Conservation (phyloP, 2,113 vertebrate species). For the Calyptomena viridis region DNA sequence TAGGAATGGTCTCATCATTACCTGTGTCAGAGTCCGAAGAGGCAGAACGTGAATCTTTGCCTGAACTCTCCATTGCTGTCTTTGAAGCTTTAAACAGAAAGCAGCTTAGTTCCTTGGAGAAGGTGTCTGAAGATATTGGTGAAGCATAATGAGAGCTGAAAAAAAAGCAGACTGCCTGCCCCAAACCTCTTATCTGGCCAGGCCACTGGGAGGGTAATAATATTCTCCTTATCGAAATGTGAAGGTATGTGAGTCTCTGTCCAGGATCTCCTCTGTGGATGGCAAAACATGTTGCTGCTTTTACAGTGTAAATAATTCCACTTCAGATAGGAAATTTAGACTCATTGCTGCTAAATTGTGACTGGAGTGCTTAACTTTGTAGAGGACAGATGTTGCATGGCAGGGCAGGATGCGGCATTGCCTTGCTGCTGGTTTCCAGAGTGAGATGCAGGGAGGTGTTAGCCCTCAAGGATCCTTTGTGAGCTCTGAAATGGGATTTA, state of each 20-base stretch:
- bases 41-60: background rate
- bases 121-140: conserved; percentile 49
- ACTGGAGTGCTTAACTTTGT: background rate
- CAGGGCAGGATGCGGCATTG: background rate
- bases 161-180: conserved; percentile 69
- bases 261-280: background rate
- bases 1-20: conserved; percentile 28
- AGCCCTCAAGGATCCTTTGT: background rate
- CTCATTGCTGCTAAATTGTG: background rate
- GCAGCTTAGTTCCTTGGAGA: conserved; percentile 1
- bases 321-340: background rate
- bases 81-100: background rate
- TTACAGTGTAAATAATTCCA: background rate
- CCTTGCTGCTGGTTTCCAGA: background rate
- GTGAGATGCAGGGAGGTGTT: background rate
- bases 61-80: conserved; percentile 56
- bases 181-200: conserved; percentile 71
- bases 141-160: conserved; percentile 29
- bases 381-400: background rate
- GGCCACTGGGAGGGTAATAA: conserved; percentile 60
- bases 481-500: background rate
- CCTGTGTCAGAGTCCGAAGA: background rate
- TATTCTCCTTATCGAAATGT: conserved; percentile 68
- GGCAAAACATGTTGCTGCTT: background rate
- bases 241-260: conserved; percentile 41